phyloP scores from a whole-genome alignment of 2,797 vertebrate species.

The Pitangus sulphuratus region DNA sequence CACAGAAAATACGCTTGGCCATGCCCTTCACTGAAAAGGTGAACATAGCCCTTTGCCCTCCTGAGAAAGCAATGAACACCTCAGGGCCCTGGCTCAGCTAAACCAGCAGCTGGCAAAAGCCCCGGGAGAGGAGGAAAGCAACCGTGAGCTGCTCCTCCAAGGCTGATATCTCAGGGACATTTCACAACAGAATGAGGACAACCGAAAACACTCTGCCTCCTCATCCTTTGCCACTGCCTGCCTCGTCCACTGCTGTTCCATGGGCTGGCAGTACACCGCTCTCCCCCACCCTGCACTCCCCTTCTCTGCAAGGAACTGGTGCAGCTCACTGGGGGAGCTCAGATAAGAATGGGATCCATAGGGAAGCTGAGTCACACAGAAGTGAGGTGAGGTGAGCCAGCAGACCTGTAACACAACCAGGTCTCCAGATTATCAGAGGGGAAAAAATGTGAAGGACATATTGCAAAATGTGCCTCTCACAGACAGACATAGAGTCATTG shows the following conservation, averaged over 20 bases:
- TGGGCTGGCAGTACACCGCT: not conserved
- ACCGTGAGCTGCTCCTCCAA: not conserved
- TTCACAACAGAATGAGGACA: not conserved
- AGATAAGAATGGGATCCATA: not conserved
- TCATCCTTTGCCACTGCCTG: not conserved
- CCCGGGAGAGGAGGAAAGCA: not conserved
- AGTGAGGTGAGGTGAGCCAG: not conserved
- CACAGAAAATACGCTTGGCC: not conserved
- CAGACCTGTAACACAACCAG: not conserved
- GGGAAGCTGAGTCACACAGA: not conserved
- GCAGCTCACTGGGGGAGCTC: not conserved
- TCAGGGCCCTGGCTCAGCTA: not conserved
- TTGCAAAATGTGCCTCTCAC: conserved; percentile 23
- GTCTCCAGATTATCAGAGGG: not conserved
- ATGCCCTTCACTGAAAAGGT: conserved; percentile 36
- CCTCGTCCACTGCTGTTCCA: not conserved
- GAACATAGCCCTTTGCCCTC: not conserved
- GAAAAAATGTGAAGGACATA: not conserved
- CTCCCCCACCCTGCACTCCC: not conserved
- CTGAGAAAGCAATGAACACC: not conserved
- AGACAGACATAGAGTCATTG: not conserved
- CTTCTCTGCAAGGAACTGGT: not conserved
- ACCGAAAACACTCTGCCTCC: not conserved
- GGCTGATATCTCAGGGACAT: not conserved
- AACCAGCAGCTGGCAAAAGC: not conserved